Conservation (phyloP, 1,140 invertebrate genomes). For the Bombus impatiens region DNA sequence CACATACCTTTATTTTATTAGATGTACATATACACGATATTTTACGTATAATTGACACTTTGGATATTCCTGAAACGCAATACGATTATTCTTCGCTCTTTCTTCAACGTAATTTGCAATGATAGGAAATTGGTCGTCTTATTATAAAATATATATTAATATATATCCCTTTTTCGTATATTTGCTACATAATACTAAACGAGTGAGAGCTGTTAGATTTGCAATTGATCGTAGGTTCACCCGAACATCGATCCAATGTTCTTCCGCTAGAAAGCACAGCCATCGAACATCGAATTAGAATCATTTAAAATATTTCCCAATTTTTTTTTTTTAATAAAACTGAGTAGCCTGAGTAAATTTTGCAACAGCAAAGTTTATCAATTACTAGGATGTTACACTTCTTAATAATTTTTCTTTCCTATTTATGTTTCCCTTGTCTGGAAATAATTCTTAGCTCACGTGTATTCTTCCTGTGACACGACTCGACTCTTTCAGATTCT, state of each 20-base stretch:
- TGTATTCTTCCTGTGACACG: too few relatives aligned
- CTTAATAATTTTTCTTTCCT: too few relatives aligned
- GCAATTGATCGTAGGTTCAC: background rate
- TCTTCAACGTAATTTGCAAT: slow-evolving; percentile 12
- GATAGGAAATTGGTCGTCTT: background rate
- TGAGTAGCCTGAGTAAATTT: too few relatives aligned
- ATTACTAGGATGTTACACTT: too few relatives aligned
- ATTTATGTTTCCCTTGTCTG: too few relatives aligned
- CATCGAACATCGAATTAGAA: background rate
- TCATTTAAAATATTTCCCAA: background rate
- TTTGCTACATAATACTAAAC: background rate
- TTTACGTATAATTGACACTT: background rate
- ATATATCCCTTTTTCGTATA: background rate
- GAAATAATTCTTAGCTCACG: too few relatives aligned
- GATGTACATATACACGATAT: slow-evolving; percentile 12
- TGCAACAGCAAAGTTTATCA: too few relatives aligned
- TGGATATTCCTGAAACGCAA: background rate
- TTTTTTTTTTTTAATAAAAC: background rate
- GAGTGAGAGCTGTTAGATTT: background rate
- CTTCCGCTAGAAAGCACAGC: background rate
- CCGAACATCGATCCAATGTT: background rate
- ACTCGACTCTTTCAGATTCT: too few relatives aligned
- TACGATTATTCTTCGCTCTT: slow-evolving; percentile 6
- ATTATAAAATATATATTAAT: background rate
- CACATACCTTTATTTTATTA: slow-evolving; percentile 4